Evolutionary conservation across 2,797 vertebrate genomes (phyloP).

Genomic region (Anolis apletophallus): DNA sequence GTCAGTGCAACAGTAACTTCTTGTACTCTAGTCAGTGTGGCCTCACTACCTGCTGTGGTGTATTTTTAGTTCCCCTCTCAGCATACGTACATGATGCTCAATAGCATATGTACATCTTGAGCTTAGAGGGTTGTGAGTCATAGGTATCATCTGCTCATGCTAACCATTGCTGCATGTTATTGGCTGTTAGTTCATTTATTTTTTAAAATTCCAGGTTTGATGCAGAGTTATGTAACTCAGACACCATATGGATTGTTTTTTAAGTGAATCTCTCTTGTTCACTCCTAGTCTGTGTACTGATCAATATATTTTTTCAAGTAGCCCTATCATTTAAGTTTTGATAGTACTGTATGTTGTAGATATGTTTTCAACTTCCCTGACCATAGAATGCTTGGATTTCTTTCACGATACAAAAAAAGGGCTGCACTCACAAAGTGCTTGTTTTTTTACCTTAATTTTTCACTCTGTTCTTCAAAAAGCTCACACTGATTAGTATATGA

Average conservation of each 20-base stretch:
- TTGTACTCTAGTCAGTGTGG: not conserved
- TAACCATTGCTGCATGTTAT: constrained; percentile 8
- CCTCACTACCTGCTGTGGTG: constrained; percentile 13
- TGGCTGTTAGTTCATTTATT: constrained; percentile 49
- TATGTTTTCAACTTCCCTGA: not conserved
- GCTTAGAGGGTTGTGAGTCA: constrained; percentile 34
- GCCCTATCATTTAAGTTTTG: not conserved
- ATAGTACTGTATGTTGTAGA: not conserved
- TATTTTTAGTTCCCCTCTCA: constrained; percentile 29
- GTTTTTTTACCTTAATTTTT: not conserved
- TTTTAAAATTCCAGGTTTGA: constrained; percentile 45
- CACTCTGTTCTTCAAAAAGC: not conserved
- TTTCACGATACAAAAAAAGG: not conserved
- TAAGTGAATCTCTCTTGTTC: not conserved
- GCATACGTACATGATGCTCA: not conserved
- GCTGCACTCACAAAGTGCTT: not conserved
- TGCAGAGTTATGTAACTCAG: constrained; percentile 53
- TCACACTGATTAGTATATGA: not conserved
- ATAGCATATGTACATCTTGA: constrained; percentile 42
- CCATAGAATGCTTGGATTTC: not conserved
- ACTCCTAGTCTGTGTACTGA: not conserved
- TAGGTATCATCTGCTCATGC: constrained; percentile 27
- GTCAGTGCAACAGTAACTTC: constrained; percentile 1
- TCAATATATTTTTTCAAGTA: not conserved
- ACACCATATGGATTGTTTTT: constrained; percentile 53